Conservation (phyloP, 2,888 invertebrate species). For the Cyclophora punctaria region DNA sequence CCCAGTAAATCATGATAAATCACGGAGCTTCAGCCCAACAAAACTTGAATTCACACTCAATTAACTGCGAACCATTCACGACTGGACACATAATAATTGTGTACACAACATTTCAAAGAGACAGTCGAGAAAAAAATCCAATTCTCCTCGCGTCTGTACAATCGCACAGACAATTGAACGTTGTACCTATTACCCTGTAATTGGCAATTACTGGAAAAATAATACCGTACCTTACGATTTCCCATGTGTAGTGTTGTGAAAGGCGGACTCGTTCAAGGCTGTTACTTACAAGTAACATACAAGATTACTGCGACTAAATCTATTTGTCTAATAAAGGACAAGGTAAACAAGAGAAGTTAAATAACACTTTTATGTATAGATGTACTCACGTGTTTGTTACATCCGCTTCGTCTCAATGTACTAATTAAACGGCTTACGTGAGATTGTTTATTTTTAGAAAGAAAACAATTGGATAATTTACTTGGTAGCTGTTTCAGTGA, state of each 20-base stretch:
- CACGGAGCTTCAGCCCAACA: too few relatives aligned
- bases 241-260: conserved; percentile 7
- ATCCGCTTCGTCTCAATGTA: too few relatives aligned
- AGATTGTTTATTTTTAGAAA: too few relatives aligned
- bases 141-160: not conserved
- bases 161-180: not conserved
- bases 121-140: not conserved
- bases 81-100: too few relatives aligned
- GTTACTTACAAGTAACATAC: conserved; percentile 10
- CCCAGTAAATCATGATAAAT: too few relatives aligned
- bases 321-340: not conserved
- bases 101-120: too few relatives aligned
- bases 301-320: conserved; percentile 1
- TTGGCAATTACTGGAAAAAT: conserved; percentile 19
- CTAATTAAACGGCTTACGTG: too few relatives aligned
- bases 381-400: too few relatives aligned
- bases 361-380: not conserved
- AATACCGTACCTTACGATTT: conserved; percentile 11
- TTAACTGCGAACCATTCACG: too few relatives aligned
- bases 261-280: conserved; percentile 1
- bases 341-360: not conserved
- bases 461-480: too few relatives aligned
- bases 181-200: conserved; percentile 14
- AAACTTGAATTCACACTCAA: too few relatives aligned
- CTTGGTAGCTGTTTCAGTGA: too few relatives aligned